Base-by-base conservation (phyloP, 1,140 invertebrate species). In the Drosophila yakuba region DNA sequence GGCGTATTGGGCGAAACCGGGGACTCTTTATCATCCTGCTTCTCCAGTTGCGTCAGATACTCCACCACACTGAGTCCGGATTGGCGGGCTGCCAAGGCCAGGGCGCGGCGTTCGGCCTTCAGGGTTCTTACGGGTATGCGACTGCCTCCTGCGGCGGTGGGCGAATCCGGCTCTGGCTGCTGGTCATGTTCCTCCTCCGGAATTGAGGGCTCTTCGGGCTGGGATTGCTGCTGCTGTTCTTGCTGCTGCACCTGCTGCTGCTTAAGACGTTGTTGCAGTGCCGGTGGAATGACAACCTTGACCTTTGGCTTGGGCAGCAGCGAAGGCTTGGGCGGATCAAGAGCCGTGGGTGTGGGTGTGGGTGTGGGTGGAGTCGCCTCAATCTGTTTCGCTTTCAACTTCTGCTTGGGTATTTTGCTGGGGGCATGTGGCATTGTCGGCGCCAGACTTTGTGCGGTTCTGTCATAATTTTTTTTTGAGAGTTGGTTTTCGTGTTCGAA, bases 261-360 rank as follows among this genome's bases (percentile, higher is more conserved):
- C 55, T 62, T 58, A 14, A 84, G 69, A 25, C 78, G 86, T 55
- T 91, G 90, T 56, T 91, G 84, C 66, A 91, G 61, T 45, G 86
- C 90, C n/a, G 91, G 81, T 57, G 91, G 91, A n/a, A 91, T 78
- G 12, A 91, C 76, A 44, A 92, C 89, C 84, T 91, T 92, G 73
- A 92, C 89, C 88, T 92, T 92, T 77, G 91, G 91, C 80, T 92
- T 92, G 23, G 91, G 91, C 73, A 92, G 58, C 72, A 92, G 67
- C 39, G 91, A 92, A 15, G 91, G 91, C 71, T 92, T 92, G 55
- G 83, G 74, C 17, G 67, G 38, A 50, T 91, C 83, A 47, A 48
- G 23, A 15, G 45, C 55, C 55, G 66, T 28, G 47, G 71, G 39
- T 45, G 66, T 28, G 47, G 71, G 39, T 45, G 66, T 28, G 47